Evolutionary conservation across 2,797 vertebrate species (phyloP).

Genomic region (Poecilia velifera): DNA sequence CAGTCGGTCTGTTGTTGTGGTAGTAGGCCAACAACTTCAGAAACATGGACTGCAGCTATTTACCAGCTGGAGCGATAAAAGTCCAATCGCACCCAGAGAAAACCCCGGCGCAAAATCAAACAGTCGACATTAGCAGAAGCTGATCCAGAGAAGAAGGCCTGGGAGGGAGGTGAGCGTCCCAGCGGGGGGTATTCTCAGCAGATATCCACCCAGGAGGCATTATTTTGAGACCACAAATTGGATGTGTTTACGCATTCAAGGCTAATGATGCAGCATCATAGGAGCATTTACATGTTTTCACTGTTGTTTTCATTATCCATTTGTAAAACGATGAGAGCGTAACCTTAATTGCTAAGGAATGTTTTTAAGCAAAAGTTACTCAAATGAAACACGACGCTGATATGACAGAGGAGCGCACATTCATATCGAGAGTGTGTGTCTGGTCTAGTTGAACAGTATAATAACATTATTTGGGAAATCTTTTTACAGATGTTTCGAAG

Average conservation of each 20-base stretch:
- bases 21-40: conserved; percentile 67
- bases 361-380: conserved; percentile 3
- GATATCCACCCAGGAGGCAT: conserved; percentile 33
- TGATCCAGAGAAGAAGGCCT: conserved; percentile 31
- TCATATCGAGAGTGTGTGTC: not conserved
- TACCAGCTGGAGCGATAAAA: conserved; percentile 71
- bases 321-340: not conserved
- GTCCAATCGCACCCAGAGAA: conserved; percentile 57
- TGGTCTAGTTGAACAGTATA: conserved; percentile 15
- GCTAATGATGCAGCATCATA: conserved; percentile 30
- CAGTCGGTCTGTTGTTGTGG: conserved; percentile 69
- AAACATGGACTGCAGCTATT: conserved; percentile 75
- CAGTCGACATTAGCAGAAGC: conserved; percentile 46
- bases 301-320: not conserved
- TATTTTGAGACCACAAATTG: conserved; percentile 40
- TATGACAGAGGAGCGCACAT: not conserved
- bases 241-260: conserved; percentile 37
- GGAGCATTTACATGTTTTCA: conserved; percentile 7
- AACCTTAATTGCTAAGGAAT: not conserved
- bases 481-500: not conserved
- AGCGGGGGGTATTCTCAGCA: conserved; percentile 45
- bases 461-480: not conserved
- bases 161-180: conserved; percentile 46
- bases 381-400: not conserved
- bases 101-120: conserved; percentile 49